Base-by-base conservation (phyloP, 1,140 invertebrate species). In the Drosophila sp. region DNA sequence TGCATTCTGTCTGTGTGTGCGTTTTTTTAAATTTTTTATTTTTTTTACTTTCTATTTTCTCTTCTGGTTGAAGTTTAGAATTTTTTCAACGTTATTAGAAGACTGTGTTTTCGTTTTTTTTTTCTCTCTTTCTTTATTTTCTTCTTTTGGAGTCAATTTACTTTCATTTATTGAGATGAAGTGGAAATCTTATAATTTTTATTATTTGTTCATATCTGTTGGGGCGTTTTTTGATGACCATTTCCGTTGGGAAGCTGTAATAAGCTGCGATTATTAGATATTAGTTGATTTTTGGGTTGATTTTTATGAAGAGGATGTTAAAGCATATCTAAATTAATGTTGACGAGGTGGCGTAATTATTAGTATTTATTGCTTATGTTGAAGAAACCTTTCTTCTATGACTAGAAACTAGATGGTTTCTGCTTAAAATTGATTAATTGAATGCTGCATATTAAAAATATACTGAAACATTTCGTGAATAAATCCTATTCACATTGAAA, bases 41-140 rank as follows among this genome's bases (percentile, higher is more conserved):
- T 70, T 82, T 73, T 87, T 87, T 87, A 90, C 80, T 90, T 89
- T 90, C 85, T 89, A 75, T 90, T 89, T 89, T 84, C 63, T 74
- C 75, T 69, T 76, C 23, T 50, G 23, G 60, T 78, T 33, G 62
- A 60, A 57, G 61, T 75, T 38, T 40, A 89, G 84, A 89, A 80
- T 84, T 70, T 60, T 73, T 60, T 57, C 60, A 50, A 62, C 33
- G 40, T 27, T 11, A 60, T 72, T 75, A 72, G 79, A 69, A 72
- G 61, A 44, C 30, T 29, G 41, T 8, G 23, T 55, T 65, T 87
- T 80, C 55, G 60, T 35, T 56, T 60, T 67, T 64, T 50, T 68
- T 80, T 61, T 76, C 55, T 10, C 65, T 67, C 50, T 67, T 80
- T 60, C 69, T 54, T 7, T 41, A 41, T 69, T 66, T 55, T 66